Evolutionary conservation across 2,113 vertebrate species (phyloP).

Genomic region (Ariopsis seemanni): DNA sequence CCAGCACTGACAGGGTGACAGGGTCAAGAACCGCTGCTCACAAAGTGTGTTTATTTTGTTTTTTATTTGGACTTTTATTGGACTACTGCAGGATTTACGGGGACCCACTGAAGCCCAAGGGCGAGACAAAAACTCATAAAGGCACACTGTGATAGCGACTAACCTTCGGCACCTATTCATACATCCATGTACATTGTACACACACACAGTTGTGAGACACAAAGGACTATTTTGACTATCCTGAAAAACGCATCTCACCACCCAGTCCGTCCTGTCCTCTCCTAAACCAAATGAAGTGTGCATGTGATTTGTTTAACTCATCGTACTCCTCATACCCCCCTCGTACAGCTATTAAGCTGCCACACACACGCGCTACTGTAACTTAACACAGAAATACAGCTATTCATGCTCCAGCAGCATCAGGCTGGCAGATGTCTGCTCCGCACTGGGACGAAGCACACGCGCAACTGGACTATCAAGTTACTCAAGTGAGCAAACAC

Average conservation of each 20-base stretch:
- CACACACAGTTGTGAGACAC: not conserved
- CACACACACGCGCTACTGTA: conserved; percentile 10
- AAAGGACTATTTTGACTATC: not conserved
- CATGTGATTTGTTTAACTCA: conserved; percentile 22
- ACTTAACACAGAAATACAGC: conserved; percentile 20
- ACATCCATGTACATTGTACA: not conserved
- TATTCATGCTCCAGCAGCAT: conserved; percentile 20
- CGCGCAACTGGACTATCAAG: conserved; percentile 3
- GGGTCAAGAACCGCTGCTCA: not conserved
- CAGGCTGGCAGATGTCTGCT: conserved; percentile 28
- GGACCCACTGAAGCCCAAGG: conserved; percentile 39
- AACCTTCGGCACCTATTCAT: conserved; percentile 19
- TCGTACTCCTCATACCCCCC: not conserved
- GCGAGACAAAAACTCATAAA: conserved; percentile 39
- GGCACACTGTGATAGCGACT: not conserved
- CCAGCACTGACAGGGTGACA: not conserved
- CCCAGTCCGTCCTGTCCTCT: not conserved
- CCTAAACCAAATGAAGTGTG: conserved; percentile 12
- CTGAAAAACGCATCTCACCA: not conserved
- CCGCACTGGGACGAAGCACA: conserved; percentile 25
- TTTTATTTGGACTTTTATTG: conserved; percentile 51
- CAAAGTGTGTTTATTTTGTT: conserved; percentile 45
- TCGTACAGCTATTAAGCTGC: conserved; percentile 3
- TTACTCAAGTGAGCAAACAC: conserved; percentile 3
- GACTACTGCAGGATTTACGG: conserved; percentile 47